Evolutionary conservation across 2,113 vertebrate genomes (phyloP).

Genomic region (Lamprologus lemairii): DNA sequence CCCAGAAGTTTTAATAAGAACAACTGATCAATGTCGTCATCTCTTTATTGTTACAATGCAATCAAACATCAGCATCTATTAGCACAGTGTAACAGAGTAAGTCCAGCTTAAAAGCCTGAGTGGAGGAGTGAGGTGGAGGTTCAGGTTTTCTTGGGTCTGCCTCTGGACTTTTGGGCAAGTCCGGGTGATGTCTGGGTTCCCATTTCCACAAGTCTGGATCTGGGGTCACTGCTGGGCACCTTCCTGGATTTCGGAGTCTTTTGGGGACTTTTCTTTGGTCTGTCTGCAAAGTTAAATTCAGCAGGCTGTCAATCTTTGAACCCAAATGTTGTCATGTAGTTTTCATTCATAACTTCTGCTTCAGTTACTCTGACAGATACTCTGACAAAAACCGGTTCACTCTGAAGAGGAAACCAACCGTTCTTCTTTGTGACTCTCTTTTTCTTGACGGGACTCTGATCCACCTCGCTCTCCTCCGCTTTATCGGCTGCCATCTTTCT

Average conservation of each 20-base stretch:
- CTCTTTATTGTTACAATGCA: constrained; percentile 43
- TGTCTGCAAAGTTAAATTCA: constrained; percentile 14
- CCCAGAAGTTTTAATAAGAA: not conserved
- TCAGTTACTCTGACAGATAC: not conserved
- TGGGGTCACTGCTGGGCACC: not conserved
- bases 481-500: constrained; percentile 33
- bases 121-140: not conserved
- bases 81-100: not conserved
- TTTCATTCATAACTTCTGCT: not conserved
- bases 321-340: not conserved
- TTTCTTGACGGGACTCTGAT: constrained; percentile 41
- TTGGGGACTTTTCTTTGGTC: constrained; percentile 27
- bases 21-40: not conserved
- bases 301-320: not conserved
- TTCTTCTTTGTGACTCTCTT: constrained; percentile 25
- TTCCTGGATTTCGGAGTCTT: not conserved
- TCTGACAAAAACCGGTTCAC: not conserved
- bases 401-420: not conserved
- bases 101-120: not conserved
- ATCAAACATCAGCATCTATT: not conserved
- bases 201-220: not conserved
- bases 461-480: not conserved
- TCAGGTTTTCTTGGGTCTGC: constrained; percentile 52
- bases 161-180: not conserved
- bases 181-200: constrained; percentile 38